Evolutionary conservation across 2,888 invertebrate species (phyloP).

Genomic region (Sphinx pinastri): DNA sequence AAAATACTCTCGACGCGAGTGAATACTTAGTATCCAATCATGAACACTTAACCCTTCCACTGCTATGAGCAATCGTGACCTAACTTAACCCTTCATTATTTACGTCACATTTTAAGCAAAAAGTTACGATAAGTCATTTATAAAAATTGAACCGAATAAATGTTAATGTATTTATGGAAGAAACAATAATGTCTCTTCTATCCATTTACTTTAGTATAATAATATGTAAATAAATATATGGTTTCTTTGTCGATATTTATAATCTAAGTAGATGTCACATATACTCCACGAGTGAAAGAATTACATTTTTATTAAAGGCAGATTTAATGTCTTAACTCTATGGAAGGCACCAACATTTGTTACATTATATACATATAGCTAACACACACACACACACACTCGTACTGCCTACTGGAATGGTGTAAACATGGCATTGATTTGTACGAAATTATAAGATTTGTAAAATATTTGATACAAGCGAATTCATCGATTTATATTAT

Average conservation of each 20-base stretch:
- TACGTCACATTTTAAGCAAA: background rate
- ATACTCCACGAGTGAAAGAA: background rate
- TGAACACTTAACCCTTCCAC: slow-evolving; percentile 19
- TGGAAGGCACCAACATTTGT: slow-evolving; percentile 62
- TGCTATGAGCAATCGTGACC: background rate
- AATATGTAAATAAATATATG: too few relatives aligned
- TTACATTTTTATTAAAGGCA: slow-evolving; percentile 25
- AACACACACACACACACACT: slow-evolving; percentile 36
- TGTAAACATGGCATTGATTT: slow-evolving; percentile 45
- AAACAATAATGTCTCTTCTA: too few relatives aligned
- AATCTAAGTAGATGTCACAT: background rate
- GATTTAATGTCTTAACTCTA: slow-evolving; percentile 56
- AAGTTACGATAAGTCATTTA: too few relatives aligned
- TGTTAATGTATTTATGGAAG: too few relatives aligned
- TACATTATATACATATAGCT: slow-evolving; percentile 21
- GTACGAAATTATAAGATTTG: slow-evolving; percentile 47
- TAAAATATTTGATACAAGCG: background rate
- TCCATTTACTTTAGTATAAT: too few relatives aligned
- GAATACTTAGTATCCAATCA: slow-evolving; percentile 25
- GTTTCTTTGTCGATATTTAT: background rate
- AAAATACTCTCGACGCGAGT: slow-evolving; percentile 18
- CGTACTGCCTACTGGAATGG: slow-evolving; percentile 38
- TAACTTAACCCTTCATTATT: background rate
- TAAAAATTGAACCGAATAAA: too few relatives aligned
- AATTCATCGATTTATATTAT: background rate